Percentiles rank a stretch among this genome's conserved stretches.
Conservation (phyloP, 1,140 invertebrate genomes). For the Drosophila elegans region DNA sequence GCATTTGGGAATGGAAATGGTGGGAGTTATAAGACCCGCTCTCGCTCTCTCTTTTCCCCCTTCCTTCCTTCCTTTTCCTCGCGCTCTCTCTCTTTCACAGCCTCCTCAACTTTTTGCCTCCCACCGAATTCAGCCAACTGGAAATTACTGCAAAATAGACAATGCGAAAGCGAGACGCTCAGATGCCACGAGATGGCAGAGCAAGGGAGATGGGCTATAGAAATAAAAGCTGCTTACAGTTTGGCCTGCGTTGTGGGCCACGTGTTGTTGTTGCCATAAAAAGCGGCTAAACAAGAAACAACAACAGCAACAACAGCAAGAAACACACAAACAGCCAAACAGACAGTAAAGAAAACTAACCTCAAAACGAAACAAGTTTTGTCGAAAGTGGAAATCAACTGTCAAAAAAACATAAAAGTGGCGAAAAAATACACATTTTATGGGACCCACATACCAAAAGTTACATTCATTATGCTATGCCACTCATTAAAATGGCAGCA, state of each 20-base stretch:
- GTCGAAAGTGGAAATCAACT: constrained; percentile 50
- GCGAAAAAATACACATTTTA: constrained; percentile 32
- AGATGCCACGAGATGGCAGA: constrained; percentile 9
- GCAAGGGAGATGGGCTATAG: constrained; percentile 22
- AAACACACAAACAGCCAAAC: constrained; percentile 3
- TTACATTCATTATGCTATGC: constrained; percentile 23
- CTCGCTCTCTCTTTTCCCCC: neutral
- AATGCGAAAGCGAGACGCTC: constrained; percentile 17
- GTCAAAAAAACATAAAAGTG: constrained; percentile 40
- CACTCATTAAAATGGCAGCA: constrained; percentile 18
- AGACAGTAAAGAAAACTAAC: constrained; percentile 56
- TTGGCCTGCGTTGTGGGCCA: constrained; percentile 40
- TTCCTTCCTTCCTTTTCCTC: neutral
- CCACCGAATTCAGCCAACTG: constrained; percentile 63
- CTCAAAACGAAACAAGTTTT: constrained; percentile 71
- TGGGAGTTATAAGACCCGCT: constrained; percentile 34
- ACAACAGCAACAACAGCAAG: constrained; percentile 31
- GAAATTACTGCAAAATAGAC: constrained; percentile 58
- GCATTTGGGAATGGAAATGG: constrained; percentile 50
- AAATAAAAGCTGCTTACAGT: constrained; percentile 49
- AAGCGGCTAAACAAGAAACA: constrained; percentile 49
- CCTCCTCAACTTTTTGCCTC: constrained; percentile 27
- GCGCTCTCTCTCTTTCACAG: constrained; percentile 3
- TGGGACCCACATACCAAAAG: constrained; percentile 34
- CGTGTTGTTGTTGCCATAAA: constrained; percentile 58